Evolutionary conservation across 2,888 invertebrate species (phyloP).

Genomic region (Iphiclides podalirius): DNA sequence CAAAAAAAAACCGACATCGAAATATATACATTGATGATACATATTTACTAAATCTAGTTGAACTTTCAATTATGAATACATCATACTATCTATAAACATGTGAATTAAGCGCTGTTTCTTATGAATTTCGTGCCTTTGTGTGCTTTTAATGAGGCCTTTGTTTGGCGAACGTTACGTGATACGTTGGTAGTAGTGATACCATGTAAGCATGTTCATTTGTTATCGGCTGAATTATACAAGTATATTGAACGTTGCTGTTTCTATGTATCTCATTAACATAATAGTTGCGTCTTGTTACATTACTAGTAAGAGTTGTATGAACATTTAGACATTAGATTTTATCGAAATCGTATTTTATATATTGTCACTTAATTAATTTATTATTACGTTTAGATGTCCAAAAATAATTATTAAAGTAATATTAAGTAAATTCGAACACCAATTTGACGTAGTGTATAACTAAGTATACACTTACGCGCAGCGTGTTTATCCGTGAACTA

Average conservation of each 20-base stretch:
- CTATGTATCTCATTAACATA: conserved; percentile 7
- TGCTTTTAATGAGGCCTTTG: conserved; percentile 60
- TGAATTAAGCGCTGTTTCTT: conserved; percentile 62
- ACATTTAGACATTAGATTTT: conserved; percentile 16
- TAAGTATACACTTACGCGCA: too few relatives aligned
- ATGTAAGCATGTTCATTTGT: conserved; percentile 33
- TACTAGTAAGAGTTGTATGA: conserved; percentile 15
- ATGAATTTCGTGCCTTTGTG: conserved; percentile 76
- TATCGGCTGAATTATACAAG: conserved; percentile 16
- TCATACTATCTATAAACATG: conserved; percentile 32
- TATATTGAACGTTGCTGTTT: conserved; percentile 26
- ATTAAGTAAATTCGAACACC: conserved; percentile 52
- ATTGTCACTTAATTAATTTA: conserved; percentile 23
- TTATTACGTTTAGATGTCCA: conserved; percentile 27
- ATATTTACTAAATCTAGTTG: too few relatives aligned
- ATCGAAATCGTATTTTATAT: conserved; percentile 21
- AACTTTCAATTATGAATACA: too few relatives aligned
- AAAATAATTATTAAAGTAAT: conserved; percentile 23
- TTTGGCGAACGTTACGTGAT: conserved; percentile 47
- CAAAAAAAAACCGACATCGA: too few relatives aligned
- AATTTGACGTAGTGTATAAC: conserved; percentile 43
- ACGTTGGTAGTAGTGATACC: conserved; percentile 32
- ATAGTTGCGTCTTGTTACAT: conserved; percentile 20
- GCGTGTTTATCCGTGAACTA: conserved; percentile 11
- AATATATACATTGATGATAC: too few relatives aligned